Base-by-base conservation (phyloP, 2,113 vertebrate species). In the Nansenia antarctica region DNA sequence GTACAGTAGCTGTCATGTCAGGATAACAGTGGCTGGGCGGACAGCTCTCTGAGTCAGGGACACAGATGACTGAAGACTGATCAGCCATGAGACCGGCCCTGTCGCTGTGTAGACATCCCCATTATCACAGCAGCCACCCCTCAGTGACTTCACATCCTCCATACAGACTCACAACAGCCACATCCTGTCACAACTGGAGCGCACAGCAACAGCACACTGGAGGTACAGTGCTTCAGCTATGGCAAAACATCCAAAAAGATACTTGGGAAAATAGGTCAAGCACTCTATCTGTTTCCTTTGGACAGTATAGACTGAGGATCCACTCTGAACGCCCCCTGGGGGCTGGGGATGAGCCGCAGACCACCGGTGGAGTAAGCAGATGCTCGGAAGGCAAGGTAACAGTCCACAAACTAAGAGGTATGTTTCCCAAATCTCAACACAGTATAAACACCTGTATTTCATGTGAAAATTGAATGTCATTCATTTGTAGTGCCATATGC, bases 21-120 rank as follows among this genome's bases (percentile, higher is more conserved):
- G 0, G 2, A 49, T 1, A 12, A 49, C 9, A 49, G 1, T 60
- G 31, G 20, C 18, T 20, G n/a, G 31, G 31, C 22, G 27, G 18
- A 90, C 92, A 67, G 32, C 37, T 35, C 5, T 60, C 54, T 49
- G 12, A 31, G 32, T n/a, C 14, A 6, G 24, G 57, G 70, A 76
- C 57, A 73, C 54, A 58, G 65, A 49, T 53, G 0, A 62, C 68
- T 73, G 79, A 73, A 52, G 54, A 75, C 70, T 72, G 73, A 24
- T 78, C 74, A 71, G 72, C 69, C 71, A 62, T 71, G 52, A 32
- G 68, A 63, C 53, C 55, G 30, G 55, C 61, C 74, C 75, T 55
- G 74, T 82, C 74, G 52, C 15, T 1, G 49, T 35, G 63, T 58
- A 57, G 70, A 63, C 47, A 66, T 39, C 5, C 32, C 57, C 20